Percentiles rank a stretch among this genome's conserved stretches.
Evolutionary conservation across 2,888 invertebrate species (phyloP).

Genomic region (Drosophila peninsularis): DNA sequence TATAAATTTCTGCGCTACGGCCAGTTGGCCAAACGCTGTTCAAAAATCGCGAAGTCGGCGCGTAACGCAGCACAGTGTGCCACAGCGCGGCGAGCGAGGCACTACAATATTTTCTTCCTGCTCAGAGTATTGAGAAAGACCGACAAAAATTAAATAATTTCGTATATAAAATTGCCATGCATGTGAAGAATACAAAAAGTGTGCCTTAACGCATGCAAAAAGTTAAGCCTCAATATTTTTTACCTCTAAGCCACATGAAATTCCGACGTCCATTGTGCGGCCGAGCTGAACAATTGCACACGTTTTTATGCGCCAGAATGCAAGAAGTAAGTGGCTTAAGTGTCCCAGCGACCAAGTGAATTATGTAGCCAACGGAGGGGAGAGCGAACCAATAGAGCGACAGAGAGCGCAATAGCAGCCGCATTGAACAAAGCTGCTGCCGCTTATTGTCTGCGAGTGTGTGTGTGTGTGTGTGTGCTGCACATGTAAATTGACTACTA

Average conservation of each 20-base stretch:
- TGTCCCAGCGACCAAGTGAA: slow-evolving; percentile 63
- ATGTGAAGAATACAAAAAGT: slow-evolving; percentile 7
- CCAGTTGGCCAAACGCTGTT: slow-evolving; percentile 43
- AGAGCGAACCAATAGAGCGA: background rate
- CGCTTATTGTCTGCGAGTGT: slow-evolving; percentile 39
- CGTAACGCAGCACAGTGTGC: slow-evolving; percentile 35
- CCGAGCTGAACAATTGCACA: slow-evolving; percentile 71
- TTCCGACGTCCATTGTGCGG: slow-evolving; percentile 67
- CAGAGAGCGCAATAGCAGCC: background rate
- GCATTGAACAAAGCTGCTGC: slow-evolving; percentile 35
- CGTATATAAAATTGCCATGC: slow-evolving; percentile 7
- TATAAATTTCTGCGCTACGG: slow-evolving; percentile 67
- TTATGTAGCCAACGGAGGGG: slow-evolving; percentile 38
- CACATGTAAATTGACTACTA: slow-evolving; percentile 29
- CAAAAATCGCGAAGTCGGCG: slow-evolving; percentile 49
- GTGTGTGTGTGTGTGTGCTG: slow-evolving; percentile 14
- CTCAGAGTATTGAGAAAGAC: background rate
- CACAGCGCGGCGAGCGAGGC: slow-evolving; percentile 27
- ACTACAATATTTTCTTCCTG: slow-evolving; percentile 4
- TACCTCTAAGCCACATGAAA: slow-evolving; percentile 70
- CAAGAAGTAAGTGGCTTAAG: slow-evolving; percentile 74
- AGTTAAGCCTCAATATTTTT: slow-evolving; percentile 54
- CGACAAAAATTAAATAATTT: background rate
- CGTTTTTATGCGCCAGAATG: slow-evolving; percentile 69
- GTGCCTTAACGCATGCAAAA: slow-evolving; percentile 48